Evolutionary conservation across 2,797 vertebrate genomes (phyloP), one percentile per base, ranked within the genome.

Genomic region (Buceros bicornis): DNA sequence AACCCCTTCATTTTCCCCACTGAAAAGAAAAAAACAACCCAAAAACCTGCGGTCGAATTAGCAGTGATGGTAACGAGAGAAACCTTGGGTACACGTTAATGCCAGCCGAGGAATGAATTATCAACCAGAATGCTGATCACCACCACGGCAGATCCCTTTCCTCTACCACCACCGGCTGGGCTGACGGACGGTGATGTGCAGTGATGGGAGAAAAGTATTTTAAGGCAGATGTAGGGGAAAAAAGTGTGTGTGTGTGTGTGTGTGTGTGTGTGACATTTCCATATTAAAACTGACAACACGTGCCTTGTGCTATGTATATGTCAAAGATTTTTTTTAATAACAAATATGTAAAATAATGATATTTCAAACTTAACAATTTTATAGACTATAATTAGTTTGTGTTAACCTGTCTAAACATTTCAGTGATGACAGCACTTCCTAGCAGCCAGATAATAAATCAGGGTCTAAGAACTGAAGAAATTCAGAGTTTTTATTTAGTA

Each of bases 381-480:
- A 72, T 67, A 74, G 65, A 33, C 42, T 69, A 31, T 65, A 92
- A 94, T 89, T 83, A 94, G 74, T 51, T 95, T 71, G 40, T 77
- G 69, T 82, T 93, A 89, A 67, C 66, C 87, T 85, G 64, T 92
- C 73, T 71, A 82, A 90, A 91, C 92, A 78, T 60, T 67, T 58
- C 28, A 57, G 53, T 47, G 82, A 77, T 92, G 94, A 97, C 94
- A 96, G 83, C 26, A 33, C 25, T 93, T 95, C 60, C 81, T 33
- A 62, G 54, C 76, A 93, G 88, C 65, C 73, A 87, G 85, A 70
- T 87, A 88, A 92, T 93, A 97, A 92, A 93, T 87, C 76, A 83
- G 40, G 37, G 16, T 71, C 72, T 85, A 73, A 93, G 82, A 80
- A 60, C 54, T 8, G 72, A 78, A 80, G 60, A 90, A 82, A 89